These are phyloP conservation scores for Nerophis ophidion DNA, from an alignment of 2,113 vertebrate species.

Conservation along the genomic window DNA sequence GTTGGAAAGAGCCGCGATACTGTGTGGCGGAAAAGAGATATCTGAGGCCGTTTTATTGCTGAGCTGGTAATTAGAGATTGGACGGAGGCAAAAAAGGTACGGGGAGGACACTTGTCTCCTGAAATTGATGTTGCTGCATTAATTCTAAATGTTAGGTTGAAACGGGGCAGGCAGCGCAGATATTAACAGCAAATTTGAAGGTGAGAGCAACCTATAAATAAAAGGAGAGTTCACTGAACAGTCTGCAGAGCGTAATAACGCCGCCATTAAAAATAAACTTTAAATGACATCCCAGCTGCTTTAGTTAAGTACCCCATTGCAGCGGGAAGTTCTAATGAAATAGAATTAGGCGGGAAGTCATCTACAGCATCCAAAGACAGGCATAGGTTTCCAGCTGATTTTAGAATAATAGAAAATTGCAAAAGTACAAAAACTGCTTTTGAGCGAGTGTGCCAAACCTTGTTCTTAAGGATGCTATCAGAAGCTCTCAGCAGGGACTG, in stretches of 20 bases:
- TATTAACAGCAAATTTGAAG: constrained; percentile 47
- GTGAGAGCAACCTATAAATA: constrained; percentile 49
- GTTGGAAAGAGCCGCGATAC: constrained; percentile 32
- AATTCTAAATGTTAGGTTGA: constrained; percentile 47
- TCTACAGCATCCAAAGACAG: constrained; percentile 24
- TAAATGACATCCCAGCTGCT: constrained; percentile 37
- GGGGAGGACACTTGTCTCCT: constrained; percentile 25
- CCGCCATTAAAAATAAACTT: constrained; percentile 43
- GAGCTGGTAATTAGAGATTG: constrained; percentile 33
- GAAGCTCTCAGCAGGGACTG: constrained; percentile 90
- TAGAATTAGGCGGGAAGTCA: constrained; percentile 8
- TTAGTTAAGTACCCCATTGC: constrained; percentile 31
- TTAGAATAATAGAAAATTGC: constrained; percentile 13
- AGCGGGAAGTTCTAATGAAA: constrained; percentile 22
- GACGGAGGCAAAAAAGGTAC: constrained; percentile 32
- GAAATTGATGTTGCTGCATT: constrained; percentile 47
- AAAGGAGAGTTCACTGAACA: constrained; percentile 39
- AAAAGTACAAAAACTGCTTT: constrained; percentile 5
- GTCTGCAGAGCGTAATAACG: constrained; percentile 38
- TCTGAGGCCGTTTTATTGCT: constrained; percentile 37
- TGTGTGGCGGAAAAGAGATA: constrained; percentile 18
- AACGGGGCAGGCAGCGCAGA: constrained; percentile 49
- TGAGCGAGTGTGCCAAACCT: constrained; percentile 75
- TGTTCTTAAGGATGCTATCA: constrained; percentile 91
- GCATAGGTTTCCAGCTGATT: constrained; percentile 8